A percentile compares a stretch with the other conserved stretches of the same genome.
phyloP scores from a whole-genome alignment of 92 coral and sea anemone species.

The Palythoa grandis region DNA sequence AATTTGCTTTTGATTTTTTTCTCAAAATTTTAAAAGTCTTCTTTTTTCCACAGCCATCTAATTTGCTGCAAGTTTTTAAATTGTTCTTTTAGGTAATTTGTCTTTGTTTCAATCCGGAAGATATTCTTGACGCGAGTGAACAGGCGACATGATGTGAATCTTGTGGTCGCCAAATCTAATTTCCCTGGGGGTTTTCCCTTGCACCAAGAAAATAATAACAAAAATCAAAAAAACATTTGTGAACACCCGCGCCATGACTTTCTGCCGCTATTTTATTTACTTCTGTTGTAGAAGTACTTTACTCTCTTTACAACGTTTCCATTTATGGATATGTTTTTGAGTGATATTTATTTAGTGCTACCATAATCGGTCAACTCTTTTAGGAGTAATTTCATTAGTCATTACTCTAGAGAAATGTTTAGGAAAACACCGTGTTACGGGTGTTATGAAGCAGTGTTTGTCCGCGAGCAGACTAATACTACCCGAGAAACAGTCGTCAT shows the following conservation, averaged over 20 bases:
- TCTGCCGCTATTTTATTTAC: background rate
- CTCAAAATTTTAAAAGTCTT: background rate
- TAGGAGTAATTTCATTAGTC: background rate
- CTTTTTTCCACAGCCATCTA: too few species aligned
- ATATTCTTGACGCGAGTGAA: background rate
- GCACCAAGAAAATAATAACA: background rate
- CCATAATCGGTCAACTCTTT: background rate
- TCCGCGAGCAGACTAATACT: background rate
- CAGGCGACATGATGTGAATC: background rate
- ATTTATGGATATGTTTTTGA: background rate
- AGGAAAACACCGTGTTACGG: background rate
- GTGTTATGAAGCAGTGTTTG: background rate
- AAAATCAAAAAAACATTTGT: background rate
- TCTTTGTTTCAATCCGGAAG: background rate
- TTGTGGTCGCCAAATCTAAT: background rate
- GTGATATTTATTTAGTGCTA: background rate
- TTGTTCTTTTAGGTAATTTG: background rate
- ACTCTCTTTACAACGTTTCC: background rate
- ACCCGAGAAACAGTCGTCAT: background rate
- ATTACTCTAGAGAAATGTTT: background rate
- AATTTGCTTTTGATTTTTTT: background rate
- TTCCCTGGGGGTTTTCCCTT: slow-evolving; percentile 28
- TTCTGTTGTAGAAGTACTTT: background rate
- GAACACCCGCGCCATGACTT: background rate
- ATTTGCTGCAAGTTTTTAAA: background rate